Conservation (phyloP, 2,888 invertebrate species). For the Apodemia mormo region DNA sequence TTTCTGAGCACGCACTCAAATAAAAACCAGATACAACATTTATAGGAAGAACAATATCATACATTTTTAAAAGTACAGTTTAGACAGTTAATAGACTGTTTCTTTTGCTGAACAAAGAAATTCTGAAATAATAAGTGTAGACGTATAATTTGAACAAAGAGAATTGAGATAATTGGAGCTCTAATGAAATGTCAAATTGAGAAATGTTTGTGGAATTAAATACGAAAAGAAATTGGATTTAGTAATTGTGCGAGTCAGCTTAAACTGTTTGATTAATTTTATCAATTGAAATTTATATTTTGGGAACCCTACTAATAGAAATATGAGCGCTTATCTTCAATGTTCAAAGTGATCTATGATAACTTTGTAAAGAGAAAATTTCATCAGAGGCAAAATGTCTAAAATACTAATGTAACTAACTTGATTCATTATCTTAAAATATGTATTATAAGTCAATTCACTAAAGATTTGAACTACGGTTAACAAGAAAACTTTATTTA, state of each 20-base stretch:
- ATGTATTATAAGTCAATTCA: too few species aligned
- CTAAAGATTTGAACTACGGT: too few species aligned
- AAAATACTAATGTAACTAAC: too few species aligned
- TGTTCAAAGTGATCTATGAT: neutral
- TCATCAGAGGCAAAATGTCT: too few species aligned
- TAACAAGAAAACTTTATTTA: too few species aligned
- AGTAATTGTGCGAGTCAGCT: conserved; percentile 20
- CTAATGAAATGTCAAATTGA: conserved; percentile 14
- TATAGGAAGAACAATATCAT: neutral
- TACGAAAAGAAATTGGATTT: conserved; percentile 7
- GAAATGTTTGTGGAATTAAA: conserved; percentile 6
- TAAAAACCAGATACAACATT: neutral
- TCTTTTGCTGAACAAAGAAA: neutral
- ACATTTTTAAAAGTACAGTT: conserved; percentile 3
- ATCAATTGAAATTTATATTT: neutral
- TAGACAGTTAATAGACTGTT: neutral
- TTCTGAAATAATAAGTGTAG: conserved; percentile 3
- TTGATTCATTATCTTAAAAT: too few species aligned
- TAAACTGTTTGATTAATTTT: conserved; percentile 14
- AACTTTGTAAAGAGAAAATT: neutral
- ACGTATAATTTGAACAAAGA: neutral
- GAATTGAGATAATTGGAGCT: conserved; percentile 11
- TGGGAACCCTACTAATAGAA: neutral
- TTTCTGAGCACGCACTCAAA: too few species aligned
- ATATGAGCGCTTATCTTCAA: neutral